Conservation (phyloP, 2,888 invertebrate genomes). For the Exocentrus adspersus region DNA sequence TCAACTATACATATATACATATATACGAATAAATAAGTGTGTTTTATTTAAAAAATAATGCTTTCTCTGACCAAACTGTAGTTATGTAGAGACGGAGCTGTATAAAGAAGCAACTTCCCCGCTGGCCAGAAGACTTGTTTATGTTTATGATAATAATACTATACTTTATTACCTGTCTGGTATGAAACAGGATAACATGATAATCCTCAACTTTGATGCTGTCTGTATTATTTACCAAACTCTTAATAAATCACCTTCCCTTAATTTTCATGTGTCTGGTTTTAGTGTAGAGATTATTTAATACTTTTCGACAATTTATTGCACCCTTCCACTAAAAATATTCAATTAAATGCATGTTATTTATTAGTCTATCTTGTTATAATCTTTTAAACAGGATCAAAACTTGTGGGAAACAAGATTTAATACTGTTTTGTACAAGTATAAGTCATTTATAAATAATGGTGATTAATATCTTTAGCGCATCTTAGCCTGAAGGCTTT, state of each 20-base stretch:
- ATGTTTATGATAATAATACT: slow-evolving; percentile 49
- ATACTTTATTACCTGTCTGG: slow-evolving; percentile 50
- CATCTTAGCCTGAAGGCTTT: neutral
- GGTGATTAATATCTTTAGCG: slow-evolving; percentile 15
- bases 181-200: slow-evolving; percentile 55
- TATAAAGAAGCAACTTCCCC: slow-evolving; percentile 42
- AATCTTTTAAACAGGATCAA: slow-evolving; percentile 4
- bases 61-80: slow-evolving; percentile 27
- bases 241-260: slow-evolving; percentile 37
- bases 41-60: slow-evolving; percentile 21
- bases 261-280: slow-evolving; percentile 35
- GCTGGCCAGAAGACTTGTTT: slow-evolving; percentile 51
- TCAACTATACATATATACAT: no score
- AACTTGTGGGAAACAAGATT: slow-evolving; percentile 14
- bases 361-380: neutral
- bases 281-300: slow-evolving; percentile 29
- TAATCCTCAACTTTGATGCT: slow-evolving; percentile 51
- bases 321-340: slow-evolving; percentile 14
- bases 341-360: slow-evolving; percentile 23
- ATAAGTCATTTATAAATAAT: slow-evolving; percentile 7
- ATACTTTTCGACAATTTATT: slow-evolving; percentile 23
- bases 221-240: slow-evolving; percentile 42
- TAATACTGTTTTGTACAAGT: slow-evolving; percentile 12
- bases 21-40: slow-evolving; percentile 30
- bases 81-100: slow-evolving; percentile 19